phyloP scores from a whole-genome alignment of 1,140 invertebrate species.

The Stegodyphus mimosarum region DNA sequence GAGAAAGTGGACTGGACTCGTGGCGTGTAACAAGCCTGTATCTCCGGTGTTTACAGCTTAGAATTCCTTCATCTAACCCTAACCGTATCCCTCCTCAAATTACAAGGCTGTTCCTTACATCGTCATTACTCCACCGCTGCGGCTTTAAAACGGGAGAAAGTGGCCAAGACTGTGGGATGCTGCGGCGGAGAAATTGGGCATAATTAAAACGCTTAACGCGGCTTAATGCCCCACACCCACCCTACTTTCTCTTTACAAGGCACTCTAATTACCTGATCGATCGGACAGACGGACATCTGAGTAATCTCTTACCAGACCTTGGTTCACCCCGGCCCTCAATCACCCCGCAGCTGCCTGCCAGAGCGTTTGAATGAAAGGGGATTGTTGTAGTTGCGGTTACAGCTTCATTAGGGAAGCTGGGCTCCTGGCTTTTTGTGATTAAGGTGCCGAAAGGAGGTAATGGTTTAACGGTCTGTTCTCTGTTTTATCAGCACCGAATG shows the following conservation, averaged over 20 bases:
- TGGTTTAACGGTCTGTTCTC: too few species aligned
- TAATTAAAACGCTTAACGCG: conserved; percentile 57
- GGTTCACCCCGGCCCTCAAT: conserved; percentile 39
- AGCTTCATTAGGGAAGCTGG: conserved; percentile 19
- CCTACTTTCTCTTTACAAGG: neutral
- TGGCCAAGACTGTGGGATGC: neutral
- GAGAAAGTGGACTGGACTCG: too few species aligned
- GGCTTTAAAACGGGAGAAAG: neutral
- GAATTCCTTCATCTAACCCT: neutral
- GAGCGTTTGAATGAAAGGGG: neutral
- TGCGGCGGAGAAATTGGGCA: conserved; percentile 36
- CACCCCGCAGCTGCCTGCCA: neutral
- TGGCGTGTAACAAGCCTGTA: too few species aligned
- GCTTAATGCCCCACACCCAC: conserved; percentile 29
- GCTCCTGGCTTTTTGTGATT: neutral
- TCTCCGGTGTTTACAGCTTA: neutral
- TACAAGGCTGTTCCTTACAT: conserved; percentile 1
- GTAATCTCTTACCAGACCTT: conserved; percentile 50
- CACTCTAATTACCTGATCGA: conserved; percentile 52
- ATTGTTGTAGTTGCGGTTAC: neutral
- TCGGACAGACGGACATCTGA: conserved; percentile 40
- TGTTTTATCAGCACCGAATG: too few species aligned
- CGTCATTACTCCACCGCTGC: conserved; percentile 27
- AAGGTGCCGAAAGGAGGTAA: neutral
- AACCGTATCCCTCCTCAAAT: neutral